Base-by-base conservation (phyloP, 2,888 invertebrate genomes). In the Euclidia mi region DNA sequence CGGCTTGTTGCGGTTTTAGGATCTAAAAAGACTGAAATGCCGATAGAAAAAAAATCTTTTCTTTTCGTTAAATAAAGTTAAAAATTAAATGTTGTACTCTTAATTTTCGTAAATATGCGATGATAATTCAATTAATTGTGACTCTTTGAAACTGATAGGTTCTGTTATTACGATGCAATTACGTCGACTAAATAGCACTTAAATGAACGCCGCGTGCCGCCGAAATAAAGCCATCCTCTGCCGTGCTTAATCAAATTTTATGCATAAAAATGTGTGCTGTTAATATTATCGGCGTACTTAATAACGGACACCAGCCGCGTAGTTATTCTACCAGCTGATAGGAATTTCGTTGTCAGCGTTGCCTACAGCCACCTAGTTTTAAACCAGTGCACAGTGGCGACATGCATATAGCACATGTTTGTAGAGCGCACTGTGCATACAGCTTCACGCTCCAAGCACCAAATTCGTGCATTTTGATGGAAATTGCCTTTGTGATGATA, bases 401-500 rank as follows among this genome's bases (percentile, higher is more conserved):
- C 31, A 37, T 51, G 20, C 45, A 67, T 65, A 59, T 50, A 71
- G 35, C 37, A 41, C 55, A 53, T 62, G 67, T 72, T 71, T 77
- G 68, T 70, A 34, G 53, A 67, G 51, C 47, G 65, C 56, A 45
- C 64, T 56, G 66, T 69, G 71, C 67, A 70, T 49, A 65, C 72
- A 71, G 77, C 75, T 78, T 81, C 74, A 80, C 81, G 85, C 81
- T 81, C 57, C 76, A 74, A 76, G 78, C 70, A 66, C 77, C 81
- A 82, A 85, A 86, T 84, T 85, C 85, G 85, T 88, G 89, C 85
- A 91, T 89, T 89, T 88, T 90, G 88, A 91, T 90, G 87, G 83
- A 78, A 85, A 84, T 81, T 83, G 85, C 86, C 86, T 89, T 90
- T 89, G 89, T 88, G 84, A 87, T 85, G 87, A 89, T 81, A 90